Evolutionary conservation across 2,888 invertebrate species (phyloP).

Genomic region (Mimumesa dahlbomi): DNA sequence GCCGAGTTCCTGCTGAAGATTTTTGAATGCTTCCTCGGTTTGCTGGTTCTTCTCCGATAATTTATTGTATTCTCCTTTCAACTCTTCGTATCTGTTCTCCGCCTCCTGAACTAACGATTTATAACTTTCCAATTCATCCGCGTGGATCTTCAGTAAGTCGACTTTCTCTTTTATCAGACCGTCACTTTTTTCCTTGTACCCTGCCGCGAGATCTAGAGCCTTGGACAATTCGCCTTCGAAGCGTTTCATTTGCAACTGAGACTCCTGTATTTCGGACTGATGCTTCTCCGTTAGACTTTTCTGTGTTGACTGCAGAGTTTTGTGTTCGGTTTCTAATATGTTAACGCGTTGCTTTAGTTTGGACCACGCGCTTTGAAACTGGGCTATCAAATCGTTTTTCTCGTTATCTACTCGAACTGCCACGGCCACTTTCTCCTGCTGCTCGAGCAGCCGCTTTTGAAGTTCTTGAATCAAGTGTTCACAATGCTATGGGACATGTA

Average conservation of each 20-base stretch:
- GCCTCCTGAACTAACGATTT: constrained; percentile 74
- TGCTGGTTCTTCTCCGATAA: constrained; percentile 70
- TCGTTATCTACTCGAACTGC: constrained; percentile 89
- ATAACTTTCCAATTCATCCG: constrained; percentile 75
- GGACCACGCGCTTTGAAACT: constrained; percentile 85
- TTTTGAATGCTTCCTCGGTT: constrained; percentile 70
- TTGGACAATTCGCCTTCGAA: constrained; percentile 88
- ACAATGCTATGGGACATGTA: constrained; percentile 83
- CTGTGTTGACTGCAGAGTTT: constrained; percentile 77
- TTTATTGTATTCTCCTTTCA: constrained; percentile 71
- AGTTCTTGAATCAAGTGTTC: constrained; percentile 88
- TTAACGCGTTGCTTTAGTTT: constrained; percentile 80
- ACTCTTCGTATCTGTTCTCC: constrained; percentile 72
- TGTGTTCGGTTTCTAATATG: constrained; percentile 77
- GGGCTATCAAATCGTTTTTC: constrained; percentile 87
- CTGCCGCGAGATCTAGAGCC: constrained; percentile 84
- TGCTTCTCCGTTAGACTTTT: constrained; percentile 82
- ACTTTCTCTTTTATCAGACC: constrained; percentile 74
- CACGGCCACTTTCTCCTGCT: constrained; percentile 90
- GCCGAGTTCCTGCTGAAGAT: constrained; percentile 74
- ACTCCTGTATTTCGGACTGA: constrained; percentile 80
- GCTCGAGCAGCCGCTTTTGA: constrained; percentile 87
- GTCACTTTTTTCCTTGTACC: constrained; percentile 78
- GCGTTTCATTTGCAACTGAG: constrained; percentile 82
- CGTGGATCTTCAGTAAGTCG: constrained; percentile 72